Evolutionary conservation across 2,797 vertebrate species (phyloP).

Genomic region (Spea hammondii): DNA sequence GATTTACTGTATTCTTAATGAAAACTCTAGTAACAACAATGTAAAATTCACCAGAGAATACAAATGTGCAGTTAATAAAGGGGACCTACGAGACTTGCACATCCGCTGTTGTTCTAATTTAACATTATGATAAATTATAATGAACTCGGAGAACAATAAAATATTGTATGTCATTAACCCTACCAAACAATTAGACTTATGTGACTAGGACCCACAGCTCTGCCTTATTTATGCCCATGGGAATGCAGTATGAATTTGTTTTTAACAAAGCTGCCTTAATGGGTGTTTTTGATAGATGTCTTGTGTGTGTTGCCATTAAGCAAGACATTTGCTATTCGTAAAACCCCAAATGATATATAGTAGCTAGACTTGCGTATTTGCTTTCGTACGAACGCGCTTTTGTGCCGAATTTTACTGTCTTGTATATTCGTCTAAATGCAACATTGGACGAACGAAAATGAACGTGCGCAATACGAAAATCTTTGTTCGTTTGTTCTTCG

Average conservation of each 20-base stretch:
- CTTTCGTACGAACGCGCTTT: too few relatives aligned
- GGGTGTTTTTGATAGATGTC: neutral
- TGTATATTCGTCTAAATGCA: too few relatives aligned
- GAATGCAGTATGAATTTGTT: conserved; percentile 12
- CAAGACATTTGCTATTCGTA: too few relatives aligned
- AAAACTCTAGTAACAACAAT: conserved; percentile 37
- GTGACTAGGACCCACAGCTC: conserved; percentile 33
- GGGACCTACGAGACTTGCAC: conserved; percentile 37
- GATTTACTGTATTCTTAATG: conserved; percentile 44
- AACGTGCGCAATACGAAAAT: too few relatives aligned
- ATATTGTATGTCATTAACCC: conserved; percentile 26
- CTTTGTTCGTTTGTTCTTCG: too few relatives aligned
- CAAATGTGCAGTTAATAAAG: conserved; percentile 48
- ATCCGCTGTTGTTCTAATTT: conserved; percentile 50
- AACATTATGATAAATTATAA: conserved; percentile 46
- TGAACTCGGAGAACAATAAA: conserved; percentile 49
- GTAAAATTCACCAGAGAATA: conserved; percentile 22
- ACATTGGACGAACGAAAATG: too few relatives aligned
- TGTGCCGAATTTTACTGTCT: too few relatives aligned
- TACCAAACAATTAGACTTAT: conserved; percentile 30
- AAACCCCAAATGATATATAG: too few relatives aligned
- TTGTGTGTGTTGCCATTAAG: too few relatives aligned
- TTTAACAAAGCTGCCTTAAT: conserved; percentile 16
- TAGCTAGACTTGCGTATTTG: too few relatives aligned
- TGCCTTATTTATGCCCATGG: conserved; percentile 20